phyloP scores from a whole-genome alignment of 2,113 vertebrate species.

The Cyphomyrus discorhynchus region DNA sequence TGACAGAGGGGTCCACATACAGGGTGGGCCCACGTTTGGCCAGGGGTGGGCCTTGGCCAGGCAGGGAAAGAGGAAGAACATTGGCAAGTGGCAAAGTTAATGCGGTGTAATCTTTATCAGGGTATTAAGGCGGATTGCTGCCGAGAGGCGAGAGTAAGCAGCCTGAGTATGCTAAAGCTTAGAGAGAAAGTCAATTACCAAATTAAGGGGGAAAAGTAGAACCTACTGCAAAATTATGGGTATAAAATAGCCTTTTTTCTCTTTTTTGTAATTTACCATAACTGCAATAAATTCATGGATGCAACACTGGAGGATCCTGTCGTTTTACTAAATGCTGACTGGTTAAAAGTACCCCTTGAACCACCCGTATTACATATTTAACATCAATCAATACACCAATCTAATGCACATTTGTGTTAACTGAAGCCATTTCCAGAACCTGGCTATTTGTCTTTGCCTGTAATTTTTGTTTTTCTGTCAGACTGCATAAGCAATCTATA shows the following conservation, averaged over 20 bases:
- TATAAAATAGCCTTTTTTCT: background rate
- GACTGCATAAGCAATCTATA: background rate
- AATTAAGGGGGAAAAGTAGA: conserved; percentile 28
- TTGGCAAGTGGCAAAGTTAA: conserved; percentile 36
- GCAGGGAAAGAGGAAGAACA: background rate
- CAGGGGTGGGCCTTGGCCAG: background rate
- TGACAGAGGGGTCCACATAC: background rate
- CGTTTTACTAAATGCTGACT: background rate
- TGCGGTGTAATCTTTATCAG: conserved; percentile 43
- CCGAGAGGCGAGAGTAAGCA: conserved; percentile 34
- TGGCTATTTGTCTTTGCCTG: background rate
- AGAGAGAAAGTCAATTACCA: conserved; percentile 42
- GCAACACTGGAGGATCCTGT: background rate
- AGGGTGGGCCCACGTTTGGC: background rate
- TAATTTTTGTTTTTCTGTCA: background rate
- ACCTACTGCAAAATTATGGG: background rate
- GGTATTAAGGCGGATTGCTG: conserved; percentile 34
- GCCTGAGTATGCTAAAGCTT: conserved; percentile 38
- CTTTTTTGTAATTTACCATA: background rate
- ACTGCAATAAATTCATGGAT: background rate
- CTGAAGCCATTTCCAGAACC: background rate
- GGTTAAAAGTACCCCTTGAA: background rate
- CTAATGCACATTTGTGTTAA: background rate
- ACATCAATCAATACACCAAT: background rate
- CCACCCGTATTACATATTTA: background rate